Base-by-base conservation (phyloP, 2,113 vertebrate species). In the Nannobrachium achirus region DNA sequence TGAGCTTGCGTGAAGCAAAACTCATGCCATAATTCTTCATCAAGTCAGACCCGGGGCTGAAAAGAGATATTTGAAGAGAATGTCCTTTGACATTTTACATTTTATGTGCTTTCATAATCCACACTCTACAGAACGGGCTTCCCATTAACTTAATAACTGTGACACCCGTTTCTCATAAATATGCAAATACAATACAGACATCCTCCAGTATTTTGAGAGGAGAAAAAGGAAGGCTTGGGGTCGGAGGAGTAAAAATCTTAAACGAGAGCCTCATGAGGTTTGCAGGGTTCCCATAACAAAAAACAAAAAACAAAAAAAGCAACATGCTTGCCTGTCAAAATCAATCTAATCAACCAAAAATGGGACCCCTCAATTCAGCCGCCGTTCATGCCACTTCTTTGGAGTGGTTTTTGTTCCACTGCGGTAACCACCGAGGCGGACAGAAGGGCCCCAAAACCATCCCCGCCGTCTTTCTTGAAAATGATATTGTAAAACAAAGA, bases 111-210 rank as follows among this genome's bases (percentile, higher is more conserved):
- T 81, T 73, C 78, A 89, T 89, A 86, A 86, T 87, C 77, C 73
- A 79, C 78, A 77, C 76, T 83, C 73, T 83, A 72, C 66, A 79
- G 79, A 84, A 80, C 73, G 56, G 68, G 69, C 71, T 88, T 42
- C 76, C 71, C 76, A 69, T 86, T 78, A 90, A 80, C 80, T 78
- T 85, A 84, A 87, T 87, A 86, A 81, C 85, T 73, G 81, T 80
- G 85, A 86, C 80, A 69, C 69, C 69, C 76, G 65, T 71, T 87
- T 82, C 80, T 85, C 86, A 89, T 87, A 81, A 90, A 87, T 89
- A 90, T 92, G 88, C 84, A 88, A 92, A 90, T 85, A 77, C 40
- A 69, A 68, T 66, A 61, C 57, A 66, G 60, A 69, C 73, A 68
- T 85, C 15, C 45, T 70, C 60, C 56, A 64, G 76, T 42, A 68